Evolutionary conservation across 2,888 invertebrate genomes (phyloP).

Genomic region (Athrips mouffetella): DNA sequence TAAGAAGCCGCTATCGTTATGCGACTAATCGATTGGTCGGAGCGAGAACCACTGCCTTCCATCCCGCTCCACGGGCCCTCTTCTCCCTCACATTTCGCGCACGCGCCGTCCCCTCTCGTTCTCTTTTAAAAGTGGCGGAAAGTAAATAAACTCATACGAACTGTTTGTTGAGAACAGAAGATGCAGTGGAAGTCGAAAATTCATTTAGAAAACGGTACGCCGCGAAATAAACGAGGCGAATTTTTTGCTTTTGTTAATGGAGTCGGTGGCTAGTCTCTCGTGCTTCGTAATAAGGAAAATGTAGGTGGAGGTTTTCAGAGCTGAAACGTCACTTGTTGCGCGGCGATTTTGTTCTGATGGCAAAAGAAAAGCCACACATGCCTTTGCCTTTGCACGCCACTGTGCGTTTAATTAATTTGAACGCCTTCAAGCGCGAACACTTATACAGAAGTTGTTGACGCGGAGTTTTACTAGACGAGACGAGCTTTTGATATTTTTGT

Average conservation of each 20-base stretch:
- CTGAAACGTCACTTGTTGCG: constrained; percentile 71
- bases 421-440: constrained; percentile 17
- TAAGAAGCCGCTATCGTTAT: constrained; percentile 79
- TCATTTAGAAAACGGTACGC: background rate
- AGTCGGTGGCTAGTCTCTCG: constrained; percentile 1
- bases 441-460: constrained; percentile 1
- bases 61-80: constrained; percentile 52
- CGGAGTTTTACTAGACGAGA: background rate
- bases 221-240: background rate
- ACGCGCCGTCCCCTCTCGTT: constrained; percentile 49
- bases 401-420: constrained; percentile 51
- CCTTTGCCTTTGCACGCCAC: constrained; percentile 58
- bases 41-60: constrained; percentile 66
- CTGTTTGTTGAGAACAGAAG: constrained; percentile 58
- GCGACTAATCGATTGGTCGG: constrained; percentile 79
- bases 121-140: constrained; percentile 70
- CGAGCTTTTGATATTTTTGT: too few relatives aligned
- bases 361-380: constrained; percentile 70
- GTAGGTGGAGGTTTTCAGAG: constrained; percentile 44
- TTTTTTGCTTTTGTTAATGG: constrained; percentile 1
- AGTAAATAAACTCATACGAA: constrained; percentile 73
- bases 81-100: constrained; percentile 61
- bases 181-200: constrained; percentile 38
- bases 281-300: constrained; percentile 33
- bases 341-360: constrained; percentile 63